Conservation (phyloP, 2,797 vertebrate species). For the Okamejei kenojei region DNA sequence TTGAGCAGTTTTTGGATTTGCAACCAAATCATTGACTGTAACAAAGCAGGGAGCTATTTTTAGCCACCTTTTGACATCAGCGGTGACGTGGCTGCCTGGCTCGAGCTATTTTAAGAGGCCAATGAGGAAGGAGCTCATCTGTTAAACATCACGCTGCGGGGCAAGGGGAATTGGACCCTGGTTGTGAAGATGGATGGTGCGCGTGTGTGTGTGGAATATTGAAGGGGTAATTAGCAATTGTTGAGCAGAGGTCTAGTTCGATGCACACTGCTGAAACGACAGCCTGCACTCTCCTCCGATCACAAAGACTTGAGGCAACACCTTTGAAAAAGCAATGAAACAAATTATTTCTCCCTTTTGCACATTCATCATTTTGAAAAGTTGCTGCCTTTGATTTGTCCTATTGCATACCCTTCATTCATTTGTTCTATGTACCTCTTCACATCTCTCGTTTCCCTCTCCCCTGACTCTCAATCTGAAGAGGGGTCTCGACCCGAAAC, state of each 20-base stretch:
- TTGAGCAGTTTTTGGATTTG: constrained; percentile 18
- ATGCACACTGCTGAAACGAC: neutral
- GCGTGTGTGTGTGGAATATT: neutral
- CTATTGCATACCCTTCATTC: too few relatives aligned
- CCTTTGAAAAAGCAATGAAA: too few relatives aligned
- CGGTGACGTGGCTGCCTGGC: constrained; percentile 40
- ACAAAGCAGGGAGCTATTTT: constrained; percentile 42
- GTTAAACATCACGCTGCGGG: constrained; percentile 1
- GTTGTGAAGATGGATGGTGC: neutral
- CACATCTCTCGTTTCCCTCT: too few relatives aligned
- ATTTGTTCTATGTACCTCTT: too few relatives aligned
- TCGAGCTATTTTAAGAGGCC: constrained; percentile 34
- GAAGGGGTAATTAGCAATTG: neutral
- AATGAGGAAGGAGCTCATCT: constrained; percentile 39
- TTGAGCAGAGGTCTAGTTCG: neutral
- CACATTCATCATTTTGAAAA: too few relatives aligned
- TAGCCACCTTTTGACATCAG: constrained; percentile 42
- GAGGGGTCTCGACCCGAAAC: too few relatives aligned
- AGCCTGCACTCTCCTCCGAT: neutral
- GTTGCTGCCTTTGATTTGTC: too few relatives aligned
- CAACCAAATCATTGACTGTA: constrained; percentile 41
- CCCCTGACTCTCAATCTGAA: too few relatives aligned
- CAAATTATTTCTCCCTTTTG: neutral
- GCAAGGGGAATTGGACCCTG: neutral
- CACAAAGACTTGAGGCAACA: too few relatives aligned